Base-by-base conservation (phyloP, 1,140 invertebrate species). In the Dendrolimus kikuchii region DNA sequence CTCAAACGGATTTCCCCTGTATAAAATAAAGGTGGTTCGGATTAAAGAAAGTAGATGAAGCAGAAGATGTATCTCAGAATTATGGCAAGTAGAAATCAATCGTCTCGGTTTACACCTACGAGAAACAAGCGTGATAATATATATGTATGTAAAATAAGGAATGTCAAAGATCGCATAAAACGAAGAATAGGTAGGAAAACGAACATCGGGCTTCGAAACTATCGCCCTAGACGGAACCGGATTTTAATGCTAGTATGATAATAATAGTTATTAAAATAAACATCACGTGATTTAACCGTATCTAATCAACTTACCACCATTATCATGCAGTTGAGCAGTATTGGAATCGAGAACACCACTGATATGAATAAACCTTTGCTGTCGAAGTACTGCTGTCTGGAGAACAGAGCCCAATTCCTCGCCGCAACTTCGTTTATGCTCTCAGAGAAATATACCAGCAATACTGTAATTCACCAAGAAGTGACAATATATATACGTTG, bases 341-440 rank as follows among this genome's bases (percentile, higher is more conserved):
- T 93, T 45, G 96, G 96, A 68, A 95, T 92, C 6, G 95, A 97
- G 82, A 96, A 96, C 7, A 97, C 93, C 9, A 96, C 89, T 7
- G 95, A 97, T 89, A 97, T 96, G 78, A 98, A 98, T 54, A 97
- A 88, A 41, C 96, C 96, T 85, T 95, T 95, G 62, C 93, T 95
- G 81, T 98, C 96, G 85, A 98, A 98, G 83, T 97, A 97, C 74
- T 97, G 95, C 66, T 98, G 95, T 59, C 92, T 91, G 5, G 95
- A 95, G 79, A 97, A 97, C 46, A 92, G 87, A 69, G 93, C 91
- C 95, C 95, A 97, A 82, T 96, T 93, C 60, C 88, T 90, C 0
- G 95, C 94, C 10, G 94, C 95, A 51, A 95, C 89, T 88, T 95
- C 92, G 79, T 97, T 96, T 55, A 96, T 95, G 64, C 90, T 94